Evolutionary conservation across 1,140 invertebrate species (phyloP), one percentile per base, ranked within the genome.

Genomic region (Yoshiicerus persimilis): DNA sequence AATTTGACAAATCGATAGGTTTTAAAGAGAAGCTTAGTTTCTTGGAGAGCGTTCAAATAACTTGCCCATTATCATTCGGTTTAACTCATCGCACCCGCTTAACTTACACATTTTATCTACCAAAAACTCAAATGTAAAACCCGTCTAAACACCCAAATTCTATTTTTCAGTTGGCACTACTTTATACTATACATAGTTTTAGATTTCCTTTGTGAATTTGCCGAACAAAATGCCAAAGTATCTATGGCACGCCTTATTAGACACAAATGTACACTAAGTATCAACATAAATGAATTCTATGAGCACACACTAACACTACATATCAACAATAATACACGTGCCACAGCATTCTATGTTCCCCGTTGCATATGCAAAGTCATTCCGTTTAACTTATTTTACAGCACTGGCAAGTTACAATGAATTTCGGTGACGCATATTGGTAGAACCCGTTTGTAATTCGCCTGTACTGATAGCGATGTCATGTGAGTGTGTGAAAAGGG

Each of bases 1-100:
- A 80, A 80, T 80, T 80, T 80, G 75, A 80, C 75, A 80, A 80
- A 80, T 80, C 75, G 75, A 80, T 80, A 80, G 75, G 75, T 80
- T 80, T 80, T 80, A 80, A 80, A 80, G 75, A 80, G 75, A 80
- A 80, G 75, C 75, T 80, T 80, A 38, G 34, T 80, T 80, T 80
- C 75, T 80, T 80, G 75, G 75, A 80, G 30, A 80, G 32, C 23
- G 75, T 80, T 80, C 75, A 80, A 80, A 80, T 38, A 36, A 80
- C 34, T 80, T 80, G 30, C 16, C 75, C 75, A 80, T 80, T 80
- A 80, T 80, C 75, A 80, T 80, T 25, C 32, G 32, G 75, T 34
- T 34, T 36, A 80, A 80, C 75, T 80, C 75, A 80, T 80, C 32
- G 27, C 70, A 77, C 70, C 16, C 70, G 32, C 75, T 80, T 80